Percentiles rank a stretch among this genome's conserved stretches.
phyloP scores from a whole-genome alignment of 2,888 invertebrate genomes.

The Entomobrya proxima region DNA sequence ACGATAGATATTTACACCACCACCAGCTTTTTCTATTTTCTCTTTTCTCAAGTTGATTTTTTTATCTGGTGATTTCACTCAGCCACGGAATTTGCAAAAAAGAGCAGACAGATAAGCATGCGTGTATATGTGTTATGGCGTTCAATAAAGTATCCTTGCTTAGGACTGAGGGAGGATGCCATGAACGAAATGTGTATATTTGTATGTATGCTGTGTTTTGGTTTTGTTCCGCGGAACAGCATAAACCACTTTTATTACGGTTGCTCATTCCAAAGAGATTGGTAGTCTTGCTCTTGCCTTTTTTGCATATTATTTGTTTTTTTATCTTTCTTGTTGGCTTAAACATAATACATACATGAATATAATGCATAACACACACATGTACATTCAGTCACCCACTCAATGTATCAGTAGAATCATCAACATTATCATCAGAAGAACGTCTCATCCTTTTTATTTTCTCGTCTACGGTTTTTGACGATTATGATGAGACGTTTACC shows the following conservation, averaged over 20 bases:
- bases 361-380: not conserved
- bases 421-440: not conserved
- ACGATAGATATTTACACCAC: not conserved
- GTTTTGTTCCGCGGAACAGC: slow-evolving; percentile 10
- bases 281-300: not conserved
- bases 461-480: not conserved
- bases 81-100: not conserved
- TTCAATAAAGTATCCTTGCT: too few relatives aligned
- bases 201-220: slow-evolving; percentile 28
- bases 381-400: too few relatives aligned
- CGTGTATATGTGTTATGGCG: not conserved
- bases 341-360: not conserved
- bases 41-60: not conserved
- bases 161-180: too few relatives aligned
- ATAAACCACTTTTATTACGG: slow-evolving; percentile 50
- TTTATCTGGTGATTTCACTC: slow-evolving; percentile 15
- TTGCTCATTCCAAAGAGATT: not conserved
- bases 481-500: not conserved
- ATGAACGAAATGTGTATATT: too few relatives aligned
- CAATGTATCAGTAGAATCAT: too few relatives aligned
- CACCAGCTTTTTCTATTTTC: not conserved
- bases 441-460: not conserved
- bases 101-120: not conserved
- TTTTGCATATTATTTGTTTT: not conserved
- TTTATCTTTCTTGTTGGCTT: not conserved